These are phyloP conservation scores for Acanthurus leucopareius DNA, from an alignment of 2,797 vertebrate species.

Conservation along the genomic window DNA sequence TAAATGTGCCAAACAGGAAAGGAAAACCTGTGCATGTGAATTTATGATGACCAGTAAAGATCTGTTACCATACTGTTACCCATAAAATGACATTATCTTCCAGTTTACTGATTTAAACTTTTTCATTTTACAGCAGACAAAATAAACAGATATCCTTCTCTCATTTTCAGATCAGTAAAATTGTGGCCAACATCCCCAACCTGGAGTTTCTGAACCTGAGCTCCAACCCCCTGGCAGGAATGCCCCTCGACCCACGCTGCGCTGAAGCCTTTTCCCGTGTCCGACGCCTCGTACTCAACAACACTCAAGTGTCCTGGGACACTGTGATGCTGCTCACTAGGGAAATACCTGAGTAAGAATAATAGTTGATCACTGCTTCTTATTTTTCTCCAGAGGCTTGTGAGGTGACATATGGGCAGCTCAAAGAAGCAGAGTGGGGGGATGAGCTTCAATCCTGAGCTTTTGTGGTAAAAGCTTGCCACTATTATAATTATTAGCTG, in stretches of 20 bases:
- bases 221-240: constrained; percentile 94
- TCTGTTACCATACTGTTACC: neutral
- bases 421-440: neutral
- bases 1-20: neutral
- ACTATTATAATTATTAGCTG: too few relatives aligned
- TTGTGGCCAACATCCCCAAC: constrained; percentile 96
- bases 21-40: neutral
- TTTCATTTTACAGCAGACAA: neutral
- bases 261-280: constrained; percentile 92
- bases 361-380: neutral
- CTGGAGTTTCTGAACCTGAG: constrained; percentile 98
- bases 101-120: neutral
- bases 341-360: constrained; percentile 93
- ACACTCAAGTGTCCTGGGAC: constrained; percentile 97
- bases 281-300: constrained; percentile 97
- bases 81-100: neutral
- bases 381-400: neutral
- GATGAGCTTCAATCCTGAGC: neutral
- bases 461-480: neutral
- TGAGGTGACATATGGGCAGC: neutral
- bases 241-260: constrained; percentile 88
- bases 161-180: constrained; percentile 93
- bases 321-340: constrained; percentile 92
- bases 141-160: constrained; percentile 9
- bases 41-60: neutral